phyloP scores from a whole-genome alignment of 2,888 invertebrate species.

The Desoria tigrina region DNA sequence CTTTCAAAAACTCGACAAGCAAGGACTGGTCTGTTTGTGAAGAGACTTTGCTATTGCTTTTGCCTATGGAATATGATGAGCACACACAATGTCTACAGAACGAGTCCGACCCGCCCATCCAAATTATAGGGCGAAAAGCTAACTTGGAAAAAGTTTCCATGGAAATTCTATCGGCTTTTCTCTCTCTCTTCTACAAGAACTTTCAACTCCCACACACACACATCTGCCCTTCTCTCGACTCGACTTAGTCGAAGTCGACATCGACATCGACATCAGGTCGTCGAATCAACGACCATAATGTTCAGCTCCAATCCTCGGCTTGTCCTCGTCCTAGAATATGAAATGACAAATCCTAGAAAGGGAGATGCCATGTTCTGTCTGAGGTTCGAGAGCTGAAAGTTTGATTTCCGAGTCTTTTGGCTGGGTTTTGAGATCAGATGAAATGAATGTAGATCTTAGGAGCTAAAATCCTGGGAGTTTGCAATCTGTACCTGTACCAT shows the following conservation, averaged over 20 bases:
- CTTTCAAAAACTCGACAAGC: too few relatives aligned
- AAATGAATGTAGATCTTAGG: too few relatives aligned
- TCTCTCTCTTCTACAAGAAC: conserved; percentile 16
- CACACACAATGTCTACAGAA: conserved; percentile 27
- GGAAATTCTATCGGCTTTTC: conserved; percentile 53
- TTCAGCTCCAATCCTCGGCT: neutral
- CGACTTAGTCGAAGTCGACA: too few relatives aligned
- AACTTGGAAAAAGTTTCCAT: conserved; percentile 53
- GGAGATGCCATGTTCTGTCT: neutral
- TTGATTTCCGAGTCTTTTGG: too few relatives aligned
- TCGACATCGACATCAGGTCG: too few relatives aligned
- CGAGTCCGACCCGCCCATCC: conserved; percentile 52
- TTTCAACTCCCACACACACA: conserved; percentile 20
- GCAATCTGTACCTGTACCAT: too few relatives aligned
- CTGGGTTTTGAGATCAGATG: too few relatives aligned
- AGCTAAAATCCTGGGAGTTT: too few relatives aligned
- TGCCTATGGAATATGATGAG: conserved; percentile 12
- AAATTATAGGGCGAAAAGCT: conserved; percentile 54
- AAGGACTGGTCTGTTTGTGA: too few relatives aligned
- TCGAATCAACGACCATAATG: too few relatives aligned
- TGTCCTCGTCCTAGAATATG: neutral
- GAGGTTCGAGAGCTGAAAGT: too few relatives aligned
- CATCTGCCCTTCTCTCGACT: neutral
- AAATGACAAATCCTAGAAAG: neutral
- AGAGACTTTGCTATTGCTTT: neutral